phyloP scores from a whole-genome alignment of 2,888 invertebrate genomes.

The Atrina japonica region DNA sequence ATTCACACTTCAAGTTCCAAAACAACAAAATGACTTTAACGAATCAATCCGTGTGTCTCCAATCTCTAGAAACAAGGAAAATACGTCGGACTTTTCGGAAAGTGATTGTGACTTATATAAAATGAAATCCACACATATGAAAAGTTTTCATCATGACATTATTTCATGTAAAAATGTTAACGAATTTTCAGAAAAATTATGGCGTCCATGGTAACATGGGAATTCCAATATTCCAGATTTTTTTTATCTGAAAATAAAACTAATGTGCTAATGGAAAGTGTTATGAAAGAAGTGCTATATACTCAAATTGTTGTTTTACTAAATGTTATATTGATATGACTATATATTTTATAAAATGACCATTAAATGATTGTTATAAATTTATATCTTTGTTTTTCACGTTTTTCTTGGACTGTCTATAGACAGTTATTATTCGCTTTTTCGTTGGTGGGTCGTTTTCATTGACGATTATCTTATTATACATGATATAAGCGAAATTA shows the following conservation, averaged over 20 bases:
- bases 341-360: too few relatives aligned
- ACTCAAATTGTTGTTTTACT: too few relatives aligned
- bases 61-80: slow-evolving; percentile 10
- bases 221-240: background rate
- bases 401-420: too few relatives aligned
- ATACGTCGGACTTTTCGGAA: background rate
- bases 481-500: too few relatives aligned
- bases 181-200: slow-evolving; percentile 20
- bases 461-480: too few relatives aligned
- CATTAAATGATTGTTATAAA: too few relatives aligned
- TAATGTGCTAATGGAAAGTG: too few relatives aligned
- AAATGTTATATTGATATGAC: too few relatives aligned
- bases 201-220: slow-evolving; percentile 32
- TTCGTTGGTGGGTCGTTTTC: too few relatives aligned
- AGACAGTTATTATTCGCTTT: too few relatives aligned
- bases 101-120: slow-evolving; percentile 1
- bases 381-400: too few relatives aligned
- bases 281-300: too few relatives aligned
- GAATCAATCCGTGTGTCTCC: background rate
- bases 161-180: background rate
- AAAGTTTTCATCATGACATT: slow-evolving; percentile 12
- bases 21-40: background rate
- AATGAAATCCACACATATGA: background rate
- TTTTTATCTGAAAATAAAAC: background rate
- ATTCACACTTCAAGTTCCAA: slow-evolving; percentile 39